phyloP scores from a whole-genome alignment of 2,113 vertebrate species.

The Microcebus jonahi region DNA sequence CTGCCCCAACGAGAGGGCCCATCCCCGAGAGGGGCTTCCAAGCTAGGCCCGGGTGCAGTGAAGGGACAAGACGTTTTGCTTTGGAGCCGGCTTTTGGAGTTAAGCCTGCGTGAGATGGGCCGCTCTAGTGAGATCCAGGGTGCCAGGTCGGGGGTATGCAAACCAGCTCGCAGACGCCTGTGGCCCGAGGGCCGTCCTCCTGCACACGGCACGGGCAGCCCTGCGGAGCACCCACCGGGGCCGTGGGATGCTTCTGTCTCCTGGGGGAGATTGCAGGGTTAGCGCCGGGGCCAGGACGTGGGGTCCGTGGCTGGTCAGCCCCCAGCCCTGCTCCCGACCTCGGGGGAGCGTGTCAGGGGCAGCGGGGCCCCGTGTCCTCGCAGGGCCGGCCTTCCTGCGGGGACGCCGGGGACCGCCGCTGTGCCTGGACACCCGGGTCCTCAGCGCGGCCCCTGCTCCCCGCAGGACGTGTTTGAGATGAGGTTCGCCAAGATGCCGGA shows the following conservation, averaged over 20 bases:
- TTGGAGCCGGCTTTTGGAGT: no score
- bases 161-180: rapidly evolving
- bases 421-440: rapidly evolving
- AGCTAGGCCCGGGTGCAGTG: background rate
- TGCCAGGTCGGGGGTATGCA: rapidly evolving
- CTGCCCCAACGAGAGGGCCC: rapidly evolving
- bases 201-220: background rate
- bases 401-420: rapidly evolving
- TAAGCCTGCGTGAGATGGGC: rapidly evolving
- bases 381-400: rapidly evolving
- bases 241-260: rapidly evolving
- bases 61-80: background rate
- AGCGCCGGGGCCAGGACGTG: background rate
- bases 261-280: no score
- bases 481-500: conserved; percentile 97
- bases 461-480: conserved; percentile 96
- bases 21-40: rapidly evolving
- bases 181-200: background rate
- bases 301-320: background rate
- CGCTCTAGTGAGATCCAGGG: rapidly evolving
- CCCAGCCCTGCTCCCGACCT: background rate
- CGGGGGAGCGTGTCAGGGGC: no score
- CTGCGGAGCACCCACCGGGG: rapidly evolving
- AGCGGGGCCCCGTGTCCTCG: rapidly evolving
- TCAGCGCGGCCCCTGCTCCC: background rate